Evolutionary conservation across 2,888 invertebrate species (phyloP).

Genomic region (Lochmaea capreae): DNA sequence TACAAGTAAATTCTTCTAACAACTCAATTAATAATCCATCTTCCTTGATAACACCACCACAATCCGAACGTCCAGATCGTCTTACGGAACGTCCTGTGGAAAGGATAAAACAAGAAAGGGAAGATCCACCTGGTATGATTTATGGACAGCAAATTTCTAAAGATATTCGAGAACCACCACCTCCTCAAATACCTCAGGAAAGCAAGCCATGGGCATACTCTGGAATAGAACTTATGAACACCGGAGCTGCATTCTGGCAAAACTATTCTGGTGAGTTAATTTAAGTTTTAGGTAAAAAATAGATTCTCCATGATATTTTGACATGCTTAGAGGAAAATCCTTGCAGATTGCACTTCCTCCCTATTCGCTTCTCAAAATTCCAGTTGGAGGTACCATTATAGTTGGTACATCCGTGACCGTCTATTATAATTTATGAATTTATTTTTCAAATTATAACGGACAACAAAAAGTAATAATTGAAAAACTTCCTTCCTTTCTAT

Average conservation of each 20-base stretch:
- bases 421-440: no score
- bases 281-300: background rate
- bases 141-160: constrained; percentile 48
- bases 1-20: constrained; percentile 47
- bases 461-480: background rate
- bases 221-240: constrained; percentile 84
- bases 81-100: constrained; percentile 42
- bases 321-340: no score
- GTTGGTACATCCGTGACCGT: no score
- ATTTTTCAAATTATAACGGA: background rate
- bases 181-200: constrained; percentile 68
- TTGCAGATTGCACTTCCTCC: no score
- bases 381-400: no score
- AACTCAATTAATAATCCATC: constrained; percentile 2
- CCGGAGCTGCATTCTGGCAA: constrained; percentile 90
- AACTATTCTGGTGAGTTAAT: constrained; percentile 84
- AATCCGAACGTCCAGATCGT: constrained; percentile 34
- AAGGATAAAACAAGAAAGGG: constrained; percentile 56
- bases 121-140: constrained; percentile 52
- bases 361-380: no score
- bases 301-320: no score
- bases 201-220: constrained; percentile 76
- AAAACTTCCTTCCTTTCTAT: background rate
- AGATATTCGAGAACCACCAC: constrained; percentile 52
- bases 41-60: background rate